Evolutionary conservation across 2,888 invertebrate species (phyloP).

Genomic region (Drosophila conformis): DNA sequence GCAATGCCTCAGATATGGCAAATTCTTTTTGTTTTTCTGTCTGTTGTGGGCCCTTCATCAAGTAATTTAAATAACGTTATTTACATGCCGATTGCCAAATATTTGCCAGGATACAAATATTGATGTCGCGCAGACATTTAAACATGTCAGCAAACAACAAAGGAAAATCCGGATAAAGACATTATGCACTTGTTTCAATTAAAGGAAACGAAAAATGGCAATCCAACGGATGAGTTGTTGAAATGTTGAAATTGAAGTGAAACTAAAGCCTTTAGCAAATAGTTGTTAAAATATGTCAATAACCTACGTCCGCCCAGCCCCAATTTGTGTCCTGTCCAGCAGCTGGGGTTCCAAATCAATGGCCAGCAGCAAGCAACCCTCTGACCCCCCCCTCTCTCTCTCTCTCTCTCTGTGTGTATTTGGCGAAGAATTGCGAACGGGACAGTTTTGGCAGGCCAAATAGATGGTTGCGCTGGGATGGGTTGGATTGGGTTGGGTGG

Average conservation of each 20-base stretch:
- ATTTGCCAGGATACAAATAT: conserved; percentile 72
- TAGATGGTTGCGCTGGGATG: background rate
- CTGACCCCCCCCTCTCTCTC: background rate
- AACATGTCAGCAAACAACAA: conserved; percentile 57
- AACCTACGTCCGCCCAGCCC: conserved; percentile 51
- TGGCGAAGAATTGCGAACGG: conserved; percentile 53
- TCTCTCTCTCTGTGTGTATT: background rate
- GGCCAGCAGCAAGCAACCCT: conserved; percentile 37
- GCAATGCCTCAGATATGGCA: conserved; percentile 45
- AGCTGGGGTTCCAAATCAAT: conserved; percentile 51
- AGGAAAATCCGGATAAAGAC: conserved; percentile 59
- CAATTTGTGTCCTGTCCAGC: background rate
- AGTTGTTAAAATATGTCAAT: conserved; percentile 80
- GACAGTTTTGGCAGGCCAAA: conserved; percentile 30
- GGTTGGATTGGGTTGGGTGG: background rate
- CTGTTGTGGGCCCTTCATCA: conserved; percentile 36
- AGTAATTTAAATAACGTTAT: conserved; percentile 76
- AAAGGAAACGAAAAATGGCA: conserved; percentile 1
- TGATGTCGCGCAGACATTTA: conserved; percentile 73
- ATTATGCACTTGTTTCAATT: conserved; percentile 76
- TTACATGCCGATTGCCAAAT: conserved; percentile 72
- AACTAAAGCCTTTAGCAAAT: conserved; percentile 78
- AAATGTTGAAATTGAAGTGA: conserved; percentile 69
- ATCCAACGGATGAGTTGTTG: background rate
- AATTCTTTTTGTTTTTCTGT: conserved; percentile 35